phyloP scores from a whole-genome alignment of 1,140 invertebrate genomes.

The Telenomus remus region DNA sequence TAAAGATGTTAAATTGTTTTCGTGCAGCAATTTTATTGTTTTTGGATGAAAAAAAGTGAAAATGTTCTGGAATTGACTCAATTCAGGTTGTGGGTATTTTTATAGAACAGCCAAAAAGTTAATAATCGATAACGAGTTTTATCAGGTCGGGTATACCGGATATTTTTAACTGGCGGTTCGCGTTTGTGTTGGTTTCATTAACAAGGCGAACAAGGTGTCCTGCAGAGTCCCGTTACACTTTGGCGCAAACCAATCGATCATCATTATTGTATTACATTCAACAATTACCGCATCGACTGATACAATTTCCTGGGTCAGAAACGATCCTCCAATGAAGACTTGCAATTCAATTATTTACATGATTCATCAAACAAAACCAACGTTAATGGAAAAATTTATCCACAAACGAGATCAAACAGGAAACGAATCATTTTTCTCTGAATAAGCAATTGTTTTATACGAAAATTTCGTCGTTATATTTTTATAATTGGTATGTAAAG shows the following conservation, averaged over 20 bases:
- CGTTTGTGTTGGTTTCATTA: constrained; percentile 30
- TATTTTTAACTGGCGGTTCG: constrained; percentile 16
- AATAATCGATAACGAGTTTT: constrained; percentile 34
- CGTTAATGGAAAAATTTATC: too few species aligned
- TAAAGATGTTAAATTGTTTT: too few species aligned
- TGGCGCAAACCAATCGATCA: constrained; percentile 22
- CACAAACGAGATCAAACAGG: too few species aligned
- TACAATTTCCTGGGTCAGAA: neutral
- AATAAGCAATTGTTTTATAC: too few species aligned
- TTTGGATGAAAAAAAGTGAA: too few species aligned
- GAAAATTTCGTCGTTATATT: too few species aligned
- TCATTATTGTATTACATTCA: constrained; percentile 14
- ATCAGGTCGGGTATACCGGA: constrained; percentile 24
- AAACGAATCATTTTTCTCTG: too few species aligned
- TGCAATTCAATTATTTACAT: too few species aligned
- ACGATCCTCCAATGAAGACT: neutral
- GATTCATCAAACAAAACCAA: too few species aligned
- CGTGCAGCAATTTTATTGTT: too few species aligned
- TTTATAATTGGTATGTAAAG: too few species aligned
- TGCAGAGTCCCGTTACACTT: constrained; percentile 14
- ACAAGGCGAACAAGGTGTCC: constrained; percentile 15
- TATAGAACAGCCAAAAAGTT: constrained; percentile 18
- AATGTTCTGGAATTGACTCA: too few species aligned
- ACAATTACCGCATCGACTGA: constrained; percentile 6
- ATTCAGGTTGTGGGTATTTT: constrained; percentile 4